Evolutionary conservation across 2,888 invertebrate species (phyloP).

Genomic region (Orthosia cruda): DNA sequence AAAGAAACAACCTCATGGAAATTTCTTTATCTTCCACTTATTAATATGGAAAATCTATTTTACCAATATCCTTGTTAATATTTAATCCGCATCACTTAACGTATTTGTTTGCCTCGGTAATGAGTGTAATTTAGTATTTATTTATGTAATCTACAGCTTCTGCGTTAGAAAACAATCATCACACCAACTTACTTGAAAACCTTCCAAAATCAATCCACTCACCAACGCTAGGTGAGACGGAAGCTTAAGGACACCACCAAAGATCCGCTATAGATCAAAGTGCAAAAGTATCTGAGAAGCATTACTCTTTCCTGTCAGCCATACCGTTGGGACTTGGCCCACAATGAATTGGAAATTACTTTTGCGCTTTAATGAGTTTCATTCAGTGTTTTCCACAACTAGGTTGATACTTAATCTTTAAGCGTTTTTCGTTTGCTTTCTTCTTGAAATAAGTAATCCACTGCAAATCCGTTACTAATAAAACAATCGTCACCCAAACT

Average conservation of each 20-base stretch:
- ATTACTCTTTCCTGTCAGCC: constrained; percentile 82
- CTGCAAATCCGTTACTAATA: no score
- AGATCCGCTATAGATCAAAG: constrained; percentile 83
- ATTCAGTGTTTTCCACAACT: no score
- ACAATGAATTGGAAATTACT: no score
- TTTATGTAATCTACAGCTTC: background rate
- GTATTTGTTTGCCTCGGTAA: no score
- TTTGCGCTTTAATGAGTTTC: no score
- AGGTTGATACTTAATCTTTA: no score
- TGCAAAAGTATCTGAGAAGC: constrained; percentile 81
- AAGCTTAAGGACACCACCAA: constrained; percentile 49
- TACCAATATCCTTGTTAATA: no score
- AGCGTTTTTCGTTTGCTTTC: background rate
- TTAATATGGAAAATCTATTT: no score
- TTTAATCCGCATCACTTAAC: no score
- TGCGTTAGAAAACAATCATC: background rate
- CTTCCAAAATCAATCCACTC: constrained; percentile 39
- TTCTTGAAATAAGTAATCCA: background rate
- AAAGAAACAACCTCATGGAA: no score
- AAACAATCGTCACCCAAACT: background rate
- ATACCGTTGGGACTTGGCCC: constrained; percentile 69
- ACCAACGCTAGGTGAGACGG: constrained; percentile 20
- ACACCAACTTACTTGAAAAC: background rate
- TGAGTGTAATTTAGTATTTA: no score
- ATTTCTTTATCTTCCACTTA: no score